Conservation (phyloP, 1,140 invertebrate genomes). For the Philotrypesis tridentata region DNA sequence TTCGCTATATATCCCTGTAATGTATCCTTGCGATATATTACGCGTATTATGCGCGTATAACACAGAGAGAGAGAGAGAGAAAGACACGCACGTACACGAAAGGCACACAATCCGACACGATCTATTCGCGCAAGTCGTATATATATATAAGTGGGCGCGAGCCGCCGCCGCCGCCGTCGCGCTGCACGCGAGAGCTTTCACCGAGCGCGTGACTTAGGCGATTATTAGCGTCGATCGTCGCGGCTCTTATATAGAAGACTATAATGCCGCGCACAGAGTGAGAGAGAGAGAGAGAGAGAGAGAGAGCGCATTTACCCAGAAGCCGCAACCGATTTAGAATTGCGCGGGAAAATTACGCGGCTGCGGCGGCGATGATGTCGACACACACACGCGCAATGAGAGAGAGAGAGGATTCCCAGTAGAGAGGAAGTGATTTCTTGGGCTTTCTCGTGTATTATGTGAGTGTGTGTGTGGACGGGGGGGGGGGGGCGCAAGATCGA, state of each 20-base stretch:
- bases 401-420: slow-evolving; percentile 17
- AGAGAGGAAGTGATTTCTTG: slow-evolving; percentile 33
- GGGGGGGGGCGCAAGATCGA: too few relatives aligned
- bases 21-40: too few relatives aligned
- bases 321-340: slow-evolving; percentile 40
- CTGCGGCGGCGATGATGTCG: too few relatives aligned
- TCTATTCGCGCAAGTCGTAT: not conserved
- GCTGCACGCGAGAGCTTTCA: slow-evolving; percentile 2
- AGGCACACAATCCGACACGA: not conserved
- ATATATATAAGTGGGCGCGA: not conserved
- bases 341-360: slow-evolving; percentile 22
- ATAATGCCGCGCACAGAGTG: too few relatives aligned
- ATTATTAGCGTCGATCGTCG: slow-evolving; percentile 3
- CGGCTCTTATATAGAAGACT: not conserved
- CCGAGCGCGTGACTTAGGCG: slow-evolving; percentile 31
- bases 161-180: too few relatives aligned
- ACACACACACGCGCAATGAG: not conserved
- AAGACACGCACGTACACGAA: too few relatives aligned
- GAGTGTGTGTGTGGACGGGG: too few relatives aligned
- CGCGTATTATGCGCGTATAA: too few relatives aligned
- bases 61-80: too few relatives aligned
- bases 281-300: too few relatives aligned
- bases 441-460: too few relatives aligned
- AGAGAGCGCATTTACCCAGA: slow-evolving; percentile 14
- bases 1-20: too few relatives aligned